phyloP scores from a whole-genome alignment of 2,888 invertebrate genomes.

The Ophraella communa region DNA sequence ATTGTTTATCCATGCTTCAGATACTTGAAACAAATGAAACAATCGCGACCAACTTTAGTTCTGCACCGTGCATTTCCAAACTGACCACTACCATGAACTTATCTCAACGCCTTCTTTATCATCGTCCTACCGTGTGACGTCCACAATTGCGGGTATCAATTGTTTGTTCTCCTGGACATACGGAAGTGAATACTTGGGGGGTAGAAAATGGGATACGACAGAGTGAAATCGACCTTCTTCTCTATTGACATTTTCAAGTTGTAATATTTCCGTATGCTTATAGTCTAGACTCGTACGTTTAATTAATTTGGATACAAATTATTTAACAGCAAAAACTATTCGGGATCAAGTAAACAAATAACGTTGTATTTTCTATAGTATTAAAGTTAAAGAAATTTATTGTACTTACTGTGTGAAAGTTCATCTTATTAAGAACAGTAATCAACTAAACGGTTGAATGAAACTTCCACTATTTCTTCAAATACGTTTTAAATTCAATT shows the following conservation, averaged over 20 bases:
- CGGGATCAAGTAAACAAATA: no score
- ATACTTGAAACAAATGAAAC: conserved; percentile 49
- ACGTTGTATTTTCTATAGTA: no score
- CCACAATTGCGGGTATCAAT: conserved; percentile 43
- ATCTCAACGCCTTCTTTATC: conserved; percentile 50
- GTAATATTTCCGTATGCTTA: no score
- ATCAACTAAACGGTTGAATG: no score
- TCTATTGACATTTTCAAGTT: conserved; percentile 28
- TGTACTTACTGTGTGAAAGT: no score
- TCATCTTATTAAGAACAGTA: no score
- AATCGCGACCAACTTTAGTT: conserved; percentile 53
- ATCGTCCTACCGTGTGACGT: conserved; percentile 44
- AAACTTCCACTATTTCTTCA: no score
- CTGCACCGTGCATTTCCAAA: conserved; percentile 50
- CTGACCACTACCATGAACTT: conserved; percentile 48
- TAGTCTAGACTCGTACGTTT: no score
- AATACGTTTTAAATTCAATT: no score
- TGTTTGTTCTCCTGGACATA: conserved; percentile 34
- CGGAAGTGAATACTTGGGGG: conserved; percentile 33
- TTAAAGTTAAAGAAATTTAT: no score
- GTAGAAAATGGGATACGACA: neutral
- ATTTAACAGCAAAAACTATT: no score
- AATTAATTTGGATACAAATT: no score
- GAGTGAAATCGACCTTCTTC: conserved; percentile 7
- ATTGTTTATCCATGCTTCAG: conserved; percentile 54